phyloP scores from a whole-genome alignment of 2,113 vertebrate genomes.

The Mesoclemmys tuberculata region DNA sequence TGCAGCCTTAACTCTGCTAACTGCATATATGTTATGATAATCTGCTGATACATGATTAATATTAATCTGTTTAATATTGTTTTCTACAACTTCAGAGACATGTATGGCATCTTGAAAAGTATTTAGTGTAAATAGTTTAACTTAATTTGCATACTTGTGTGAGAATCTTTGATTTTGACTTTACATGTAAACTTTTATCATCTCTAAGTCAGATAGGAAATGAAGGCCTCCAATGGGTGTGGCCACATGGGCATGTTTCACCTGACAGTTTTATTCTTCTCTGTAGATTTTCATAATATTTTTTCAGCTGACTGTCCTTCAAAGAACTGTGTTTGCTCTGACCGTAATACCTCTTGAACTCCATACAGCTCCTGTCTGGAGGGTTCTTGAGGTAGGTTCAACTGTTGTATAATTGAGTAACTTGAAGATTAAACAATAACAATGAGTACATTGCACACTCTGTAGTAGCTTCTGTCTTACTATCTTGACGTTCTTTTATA shows the following conservation, averaged over 20 bases:
- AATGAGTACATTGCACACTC: background rate
- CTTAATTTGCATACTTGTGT: too few relatives aligned
- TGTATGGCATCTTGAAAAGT: background rate
- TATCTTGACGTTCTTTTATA: background rate
- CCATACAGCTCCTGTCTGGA: background rate
- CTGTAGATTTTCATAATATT: background rate
- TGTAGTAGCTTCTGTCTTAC: background rate
- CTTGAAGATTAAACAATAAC: background rate
- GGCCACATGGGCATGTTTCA: too few relatives aligned
- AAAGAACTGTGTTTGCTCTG: background rate
- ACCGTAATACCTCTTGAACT: background rate
- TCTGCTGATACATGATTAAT: too few relatives aligned
- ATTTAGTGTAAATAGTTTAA: too few relatives aligned
- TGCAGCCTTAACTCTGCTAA: too few relatives aligned
- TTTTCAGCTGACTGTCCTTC: background rate
- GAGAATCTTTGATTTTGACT: too few relatives aligned
- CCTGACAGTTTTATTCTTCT: background rate
- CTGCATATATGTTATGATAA: too few relatives aligned
- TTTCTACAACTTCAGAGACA: background rate
- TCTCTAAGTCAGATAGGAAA: background rate
- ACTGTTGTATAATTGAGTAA: background rate
- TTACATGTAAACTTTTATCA: background rate
- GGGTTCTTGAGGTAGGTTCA: background rate
- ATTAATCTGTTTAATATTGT: background rate
- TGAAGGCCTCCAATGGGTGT: too few relatives aligned